Conservation (phyloP, 23 tunicate species). For the Trididemnum clinides region DNA sequence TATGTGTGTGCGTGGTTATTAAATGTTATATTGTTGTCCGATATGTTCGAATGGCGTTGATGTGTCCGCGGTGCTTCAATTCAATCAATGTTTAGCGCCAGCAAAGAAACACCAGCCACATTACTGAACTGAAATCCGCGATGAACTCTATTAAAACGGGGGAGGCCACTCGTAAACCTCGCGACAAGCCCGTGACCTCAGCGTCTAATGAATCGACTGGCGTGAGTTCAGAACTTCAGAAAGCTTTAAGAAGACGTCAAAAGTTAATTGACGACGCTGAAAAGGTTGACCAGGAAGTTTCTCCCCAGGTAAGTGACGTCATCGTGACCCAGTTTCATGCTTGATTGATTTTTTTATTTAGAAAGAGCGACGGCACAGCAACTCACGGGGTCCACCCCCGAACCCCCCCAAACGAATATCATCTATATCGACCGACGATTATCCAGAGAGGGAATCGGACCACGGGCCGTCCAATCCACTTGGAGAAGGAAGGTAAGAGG, state of each 20-base stretch:
- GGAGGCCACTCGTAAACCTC: too few species aligned
- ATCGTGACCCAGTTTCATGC: neutral
- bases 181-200: neutral
- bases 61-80: too few species aligned
- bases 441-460: neutral
- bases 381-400: slow-evolving; percentile 48
- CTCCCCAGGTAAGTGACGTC: neutral
- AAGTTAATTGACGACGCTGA: slow-evolving; percentile 40
- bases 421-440: neutral
- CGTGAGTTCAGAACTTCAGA: slow-evolving; percentile 43
- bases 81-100: too few species aligned
- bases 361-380: neutral
- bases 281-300: too few species aligned
- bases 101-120: too few species aligned
- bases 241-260: slow-evolving; percentile 56
- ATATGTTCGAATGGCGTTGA: too few species aligned
- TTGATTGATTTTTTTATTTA: neutral
- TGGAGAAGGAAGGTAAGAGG: neutral
- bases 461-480: neutral
- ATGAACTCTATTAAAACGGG: too few species aligned
- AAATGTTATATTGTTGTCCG: too few species aligned
- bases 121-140: too few species aligned
- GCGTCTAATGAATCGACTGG: slow-evolving; percentile 34
- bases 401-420: slow-evolving; percentile 53
- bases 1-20: too few species aligned